These are phyloP conservation scores for Oscheius sp. DNA, from an alignment of 2,888 invertebrate species.

Conservation along the genomic window DNA sequence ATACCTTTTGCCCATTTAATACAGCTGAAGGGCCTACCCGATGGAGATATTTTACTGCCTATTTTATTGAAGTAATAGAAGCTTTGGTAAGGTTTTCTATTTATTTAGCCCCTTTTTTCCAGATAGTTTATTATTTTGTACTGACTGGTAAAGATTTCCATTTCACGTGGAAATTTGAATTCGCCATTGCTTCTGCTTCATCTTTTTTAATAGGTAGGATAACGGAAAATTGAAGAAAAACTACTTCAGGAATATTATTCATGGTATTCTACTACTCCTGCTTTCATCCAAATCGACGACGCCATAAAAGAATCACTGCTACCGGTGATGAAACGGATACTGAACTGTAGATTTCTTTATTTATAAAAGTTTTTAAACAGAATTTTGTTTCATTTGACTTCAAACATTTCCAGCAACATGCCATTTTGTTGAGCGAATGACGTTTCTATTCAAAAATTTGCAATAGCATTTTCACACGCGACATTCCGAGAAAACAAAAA, in stretches of 20 bases:
- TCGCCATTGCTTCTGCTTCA: not conserved
- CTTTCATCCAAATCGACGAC: slow-evolving; percentile 58
- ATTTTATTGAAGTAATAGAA: slow-evolving; percentile 58
- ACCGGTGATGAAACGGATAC: not conserved
- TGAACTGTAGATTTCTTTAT: not conserved
- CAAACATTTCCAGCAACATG: no score
- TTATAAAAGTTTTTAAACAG: not conserved
- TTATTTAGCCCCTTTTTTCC: not conserved
- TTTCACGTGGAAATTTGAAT: slow-evolving; percentile 1
- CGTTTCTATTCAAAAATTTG: no score
- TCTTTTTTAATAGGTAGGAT: slow-evolving; percentile 8
- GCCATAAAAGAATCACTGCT: slow-evolving; percentile 24
- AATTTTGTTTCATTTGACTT: no score
- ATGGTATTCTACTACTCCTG: slow-evolving; percentile 59
- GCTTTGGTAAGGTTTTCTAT: slow-evolving; percentile 44
- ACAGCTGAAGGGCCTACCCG: slow-evolving; percentile 62
- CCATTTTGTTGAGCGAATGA: no score
- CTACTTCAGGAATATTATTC: slow-evolving; percentile 44
- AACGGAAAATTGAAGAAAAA: not conserved
- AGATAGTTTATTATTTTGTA: slow-evolving; percentile 24
- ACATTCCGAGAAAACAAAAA: no score
- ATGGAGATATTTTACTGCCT: slow-evolving; percentile 54
- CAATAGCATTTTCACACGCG: no score
- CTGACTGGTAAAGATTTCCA: not conserved
- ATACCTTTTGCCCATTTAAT: slow-evolving; percentile 66